Base-by-base conservation (phyloP, 2,113 vertebrate genomes). In the Platichthys stellatus region DNA sequence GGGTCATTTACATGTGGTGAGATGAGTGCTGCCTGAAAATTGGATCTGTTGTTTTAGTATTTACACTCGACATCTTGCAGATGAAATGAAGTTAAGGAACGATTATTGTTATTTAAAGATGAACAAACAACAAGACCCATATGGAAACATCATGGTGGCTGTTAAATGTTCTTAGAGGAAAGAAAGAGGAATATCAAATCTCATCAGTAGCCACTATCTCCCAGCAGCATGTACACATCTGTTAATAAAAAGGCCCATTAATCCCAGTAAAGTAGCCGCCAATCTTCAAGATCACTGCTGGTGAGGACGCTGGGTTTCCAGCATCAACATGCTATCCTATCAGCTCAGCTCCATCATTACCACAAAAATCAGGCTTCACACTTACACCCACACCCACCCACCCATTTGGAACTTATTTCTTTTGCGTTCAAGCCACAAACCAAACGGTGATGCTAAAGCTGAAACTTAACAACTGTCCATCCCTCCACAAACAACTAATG, bases 271-370 rank as follows among this genome's bases (percentile, higher is more conserved):
- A 81, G 78, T 63, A 71, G 80, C 53, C 53, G 68, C 68, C 75
- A 82, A 73, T 82, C 76, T 68, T n/a, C 20, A 2, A 56, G 74
- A 81, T 86, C 66, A 76, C 76, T 82, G 53, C 65, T 76, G 45
- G 43, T 54, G 76, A 74, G 68, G 67, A 76, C 70, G 51, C 72
- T 61, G 82, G 14, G 63, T 60, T 79, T 76, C 65, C 62, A 43
- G 28, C 76, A 74, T 89, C 76, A 83, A 76, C 77, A 59, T 87
- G 84, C 87, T 85, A 81, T 80, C 87, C 84, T 90, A 69, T 83
- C 65, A 78, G 65, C 65, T 78, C 69, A 62, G 73, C 84, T 88
- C 78, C 78, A 83, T 87, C 89, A 88, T 83, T 89, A 89, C 74
- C 65, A 62, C 83, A 75, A 92, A 90, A 89, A 56, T 65, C 69